Evolutionary conservation across 2,113 vertebrate genomes (phyloP).

Genomic region (Archilochus colubris): DNA sequence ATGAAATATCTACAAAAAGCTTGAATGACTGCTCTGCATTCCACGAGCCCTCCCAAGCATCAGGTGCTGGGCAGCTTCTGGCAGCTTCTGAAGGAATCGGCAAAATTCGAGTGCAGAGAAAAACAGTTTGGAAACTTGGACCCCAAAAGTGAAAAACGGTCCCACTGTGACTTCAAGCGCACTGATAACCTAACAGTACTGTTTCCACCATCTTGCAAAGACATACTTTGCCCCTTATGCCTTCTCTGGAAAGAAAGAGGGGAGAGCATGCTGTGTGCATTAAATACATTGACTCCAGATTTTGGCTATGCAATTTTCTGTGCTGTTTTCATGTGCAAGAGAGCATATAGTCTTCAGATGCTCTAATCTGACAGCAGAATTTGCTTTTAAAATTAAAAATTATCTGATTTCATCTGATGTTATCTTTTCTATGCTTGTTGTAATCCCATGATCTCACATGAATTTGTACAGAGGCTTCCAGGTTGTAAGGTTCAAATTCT

Average conservation of each 20-base stretch:
- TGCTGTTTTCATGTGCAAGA: conserved; percentile 48
- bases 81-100: not conserved
- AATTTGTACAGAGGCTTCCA: not conserved
- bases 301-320: not conserved
- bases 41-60: not conserved
- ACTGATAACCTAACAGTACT: not conserved
- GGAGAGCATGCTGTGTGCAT: not conserved
- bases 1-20: not conserved
- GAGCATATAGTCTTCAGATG: not conserved
- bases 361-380: conserved; percentile 60
- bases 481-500: not conserved
- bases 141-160: not conserved
- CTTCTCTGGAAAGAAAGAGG: not conserved
- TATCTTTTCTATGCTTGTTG: not conserved
- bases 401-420: conserved; percentile 27
- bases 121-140: not conserved
- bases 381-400: conserved; percentile 57
- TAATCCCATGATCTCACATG: not conserved
- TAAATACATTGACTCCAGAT: not conserved
- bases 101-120: not conserved
- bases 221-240: not conserved
- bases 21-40: not conserved
- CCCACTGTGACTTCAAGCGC: not conserved
- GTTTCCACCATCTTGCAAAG: not conserved
- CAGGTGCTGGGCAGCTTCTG: not conserved